A percentile compares a stretch with the other conserved stretches of the same genome.
Evolutionary conservation across 2,888 invertebrate species (phyloP).

Genomic region (Noctua pronuba): DNA sequence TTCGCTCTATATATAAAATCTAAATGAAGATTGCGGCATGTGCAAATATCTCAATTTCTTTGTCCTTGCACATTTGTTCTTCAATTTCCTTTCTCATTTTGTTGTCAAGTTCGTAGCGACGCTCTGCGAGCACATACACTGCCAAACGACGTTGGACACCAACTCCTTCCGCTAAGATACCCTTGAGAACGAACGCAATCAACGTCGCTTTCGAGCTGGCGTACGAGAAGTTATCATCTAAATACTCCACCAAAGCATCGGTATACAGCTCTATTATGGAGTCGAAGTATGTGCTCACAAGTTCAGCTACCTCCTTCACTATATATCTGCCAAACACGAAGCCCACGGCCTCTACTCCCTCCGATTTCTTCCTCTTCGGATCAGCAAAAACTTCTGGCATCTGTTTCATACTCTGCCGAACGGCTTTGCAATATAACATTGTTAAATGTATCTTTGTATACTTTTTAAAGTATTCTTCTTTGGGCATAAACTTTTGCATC

Average conservation of each 20-base stretch:
- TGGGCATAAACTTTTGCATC: constrained; percentile 72
- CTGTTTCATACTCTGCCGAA: constrained; percentile 71
- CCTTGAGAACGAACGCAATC: constrained; percentile 36
- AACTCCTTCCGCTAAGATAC: constrained; percentile 47
- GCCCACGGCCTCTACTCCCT: constrained; percentile 74
- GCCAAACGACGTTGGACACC: constrained; percentile 57
- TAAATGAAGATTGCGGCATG: constrained; percentile 18
- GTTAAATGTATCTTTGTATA: constrained; percentile 75
- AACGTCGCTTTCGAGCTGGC: constrained; percentile 27
- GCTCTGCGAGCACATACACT: constrained; percentile 33
- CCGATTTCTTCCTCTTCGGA: constrained; percentile 58
- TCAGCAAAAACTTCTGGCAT: constrained; percentile 72
- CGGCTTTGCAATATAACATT: constrained; percentile 77
- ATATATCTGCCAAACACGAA: constrained; percentile 74
- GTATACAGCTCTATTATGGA: constrained; percentile 75
- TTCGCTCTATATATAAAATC: neutral
- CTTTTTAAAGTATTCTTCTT: constrained; percentile 72
- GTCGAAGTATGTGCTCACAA: constrained; percentile 72
- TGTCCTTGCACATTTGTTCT: constrained; percentile 20
- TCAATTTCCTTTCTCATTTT: constrained; percentile 32
- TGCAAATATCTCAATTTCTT: constrained; percentile 25
- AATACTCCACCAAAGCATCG: constrained; percentile 62
- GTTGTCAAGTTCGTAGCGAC: constrained; percentile 8
- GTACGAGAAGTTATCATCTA: constrained; percentile 48
- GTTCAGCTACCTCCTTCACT: constrained; percentile 70